These are phyloP conservation scores for Pseudopipra pipra DNA, from an alignment of 2,113 vertebrate species.

Conservation along the genomic window DNA sequence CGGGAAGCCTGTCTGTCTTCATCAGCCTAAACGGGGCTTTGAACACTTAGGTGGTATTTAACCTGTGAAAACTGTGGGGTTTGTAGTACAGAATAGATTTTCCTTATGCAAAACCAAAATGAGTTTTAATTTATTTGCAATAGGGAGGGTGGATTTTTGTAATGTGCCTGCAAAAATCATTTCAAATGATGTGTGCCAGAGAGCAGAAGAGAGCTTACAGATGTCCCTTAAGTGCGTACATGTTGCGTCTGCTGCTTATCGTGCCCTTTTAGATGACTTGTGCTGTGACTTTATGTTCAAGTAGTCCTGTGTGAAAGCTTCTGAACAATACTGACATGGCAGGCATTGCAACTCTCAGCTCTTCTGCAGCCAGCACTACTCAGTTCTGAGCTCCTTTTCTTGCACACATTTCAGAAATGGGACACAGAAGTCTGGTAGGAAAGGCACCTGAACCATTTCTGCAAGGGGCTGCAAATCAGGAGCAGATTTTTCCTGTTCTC, in stretches of 20 bases:
- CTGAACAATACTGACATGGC: background rate
- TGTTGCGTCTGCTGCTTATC: background rate
- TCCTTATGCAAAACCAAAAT: background rate
- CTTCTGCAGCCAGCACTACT: background rate
- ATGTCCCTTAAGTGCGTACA: background rate
- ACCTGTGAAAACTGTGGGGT: background rate
- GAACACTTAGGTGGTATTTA: background rate
- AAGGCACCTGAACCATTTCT: background rate
- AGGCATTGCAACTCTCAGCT: background rate
- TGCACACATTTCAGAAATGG: fast-evolving
- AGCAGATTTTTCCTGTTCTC: background rate
- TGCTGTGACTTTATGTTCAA: background rate
- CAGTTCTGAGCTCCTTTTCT: background rate
- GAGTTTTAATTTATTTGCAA: background rate
- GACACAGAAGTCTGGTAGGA: background rate
- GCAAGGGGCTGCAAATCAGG: background rate
- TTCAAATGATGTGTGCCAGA: background rate
- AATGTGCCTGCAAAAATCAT: background rate
- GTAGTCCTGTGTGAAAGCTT: background rate
- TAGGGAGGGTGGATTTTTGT: background rate
- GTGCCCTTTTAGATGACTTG: background rate
- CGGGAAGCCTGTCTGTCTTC: background rate
- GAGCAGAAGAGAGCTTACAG: background rate
- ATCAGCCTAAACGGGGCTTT: background rate
- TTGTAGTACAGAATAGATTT: background rate